phyloP scores from a whole-genome alignment of 35 echinoderm and acorn worm genomes.

The Holothuria glaberrima region DNA sequence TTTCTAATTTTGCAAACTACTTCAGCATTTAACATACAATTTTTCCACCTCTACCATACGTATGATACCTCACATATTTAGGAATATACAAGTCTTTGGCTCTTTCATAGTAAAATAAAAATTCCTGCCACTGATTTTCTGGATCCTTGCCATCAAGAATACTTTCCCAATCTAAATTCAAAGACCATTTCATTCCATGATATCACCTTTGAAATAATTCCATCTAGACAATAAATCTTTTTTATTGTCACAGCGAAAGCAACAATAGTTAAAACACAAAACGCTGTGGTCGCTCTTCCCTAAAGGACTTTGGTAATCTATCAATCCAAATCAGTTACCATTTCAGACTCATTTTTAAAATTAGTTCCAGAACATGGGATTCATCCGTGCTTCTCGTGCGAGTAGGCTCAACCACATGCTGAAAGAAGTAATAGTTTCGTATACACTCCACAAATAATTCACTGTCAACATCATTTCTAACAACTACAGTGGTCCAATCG shows the following conservation, averaged over 20 bases:
- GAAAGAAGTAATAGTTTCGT: conserved; percentile 5
- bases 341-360: background rate
- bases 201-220: conserved; percentile 19
- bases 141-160: background rate
- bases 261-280: background rate
- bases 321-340: background rate
- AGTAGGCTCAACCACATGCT: conserved; percentile 1
- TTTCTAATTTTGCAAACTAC: background rate
- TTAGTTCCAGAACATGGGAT: background rate
- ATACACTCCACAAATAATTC: too few species aligned
- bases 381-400: background rate
- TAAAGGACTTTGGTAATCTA: conserved; percentile 12
- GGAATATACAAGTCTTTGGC: background rate
- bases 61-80: too few species aligned
- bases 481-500: background rate
- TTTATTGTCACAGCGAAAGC: conserved; percentile 11
- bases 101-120: conserved; percentile 17
- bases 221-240: background rate
- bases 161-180: background rate
- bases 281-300: conserved; percentile 13
- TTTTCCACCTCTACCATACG: background rate
- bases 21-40: conserved; percentile 3
- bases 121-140: background rate
- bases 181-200: background rate
- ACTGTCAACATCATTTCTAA: background rate